Conservation (phyloP, 2,888 invertebrate genomes). For the Romanomermis culicivorax region DNA sequence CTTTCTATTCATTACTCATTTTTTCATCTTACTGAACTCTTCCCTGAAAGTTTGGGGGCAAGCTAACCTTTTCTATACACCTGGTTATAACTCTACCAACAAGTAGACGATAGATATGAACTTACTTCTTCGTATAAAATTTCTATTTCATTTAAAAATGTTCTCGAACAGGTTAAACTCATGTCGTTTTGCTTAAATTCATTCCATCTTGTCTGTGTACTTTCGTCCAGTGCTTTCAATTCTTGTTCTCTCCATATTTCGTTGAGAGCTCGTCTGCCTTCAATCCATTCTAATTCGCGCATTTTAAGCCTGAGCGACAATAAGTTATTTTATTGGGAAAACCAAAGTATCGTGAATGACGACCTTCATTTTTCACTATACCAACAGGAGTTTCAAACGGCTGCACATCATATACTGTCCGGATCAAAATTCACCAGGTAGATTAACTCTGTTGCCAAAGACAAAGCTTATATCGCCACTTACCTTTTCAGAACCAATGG, state of each 20-base stretch:
- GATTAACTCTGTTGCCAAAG: too few relatives aligned
- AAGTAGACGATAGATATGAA: too few relatives aligned
- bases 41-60: too few relatives aligned
- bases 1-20: too few relatives aligned
- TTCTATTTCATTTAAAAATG: constrained; percentile 83
- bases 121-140: constrained; percentile 57
- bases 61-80: too few relatives aligned
- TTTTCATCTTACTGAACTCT: too few relatives aligned
- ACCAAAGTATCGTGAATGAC: not conserved
- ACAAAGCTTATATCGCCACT: not conserved
- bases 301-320: constrained; percentile 47
- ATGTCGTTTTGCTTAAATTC: constrained; percentile 92
- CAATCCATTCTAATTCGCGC: constrained; percentile 93
- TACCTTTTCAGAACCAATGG: constrained; percentile 58
- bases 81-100: too few relatives aligned
- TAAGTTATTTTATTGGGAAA: not conserved
- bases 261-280: constrained; percentile 87
- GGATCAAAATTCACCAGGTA: too few relatives aligned
- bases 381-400: too few relatives aligned
- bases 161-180: constrained; percentile 79
- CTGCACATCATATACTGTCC: too few relatives aligned
- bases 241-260: constrained; percentile 95
- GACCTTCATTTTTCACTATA: too few relatives aligned
- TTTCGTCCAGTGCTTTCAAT: constrained; percentile 89
- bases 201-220: constrained; percentile 88